Evolutionary conservation across 2,888 invertebrate genomes (phyloP).

Genomic region (Phaedon cochleariae): DNA sequence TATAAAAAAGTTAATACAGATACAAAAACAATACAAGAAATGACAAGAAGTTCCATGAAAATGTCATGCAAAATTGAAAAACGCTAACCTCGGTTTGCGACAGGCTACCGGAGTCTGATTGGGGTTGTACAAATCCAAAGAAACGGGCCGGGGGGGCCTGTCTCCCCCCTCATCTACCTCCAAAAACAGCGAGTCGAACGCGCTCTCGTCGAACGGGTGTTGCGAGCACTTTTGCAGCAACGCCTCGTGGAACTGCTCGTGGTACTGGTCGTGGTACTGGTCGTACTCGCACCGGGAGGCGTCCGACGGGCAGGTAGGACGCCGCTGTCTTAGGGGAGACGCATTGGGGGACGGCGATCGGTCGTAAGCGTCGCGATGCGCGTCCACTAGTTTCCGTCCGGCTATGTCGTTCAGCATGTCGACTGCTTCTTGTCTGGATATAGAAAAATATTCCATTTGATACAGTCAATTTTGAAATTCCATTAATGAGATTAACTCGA

Average conservation of each 20-base stretch:
- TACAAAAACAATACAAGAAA: too few species aligned
- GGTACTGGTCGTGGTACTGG: conserved; percentile 58
- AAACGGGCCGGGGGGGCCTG: conserved; percentile 66
- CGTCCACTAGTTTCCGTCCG: conserved; percentile 76
- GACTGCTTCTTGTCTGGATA: conserved; percentile 78
- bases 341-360: conserved; percentile 68
- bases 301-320: conserved; percentile 61
- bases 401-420: conserved; percentile 86
- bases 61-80: too few species aligned
- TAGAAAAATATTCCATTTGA: too few species aligned
- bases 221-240: conserved; percentile 55
- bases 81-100: conserved; percentile 75
- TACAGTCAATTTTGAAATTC: too few species aligned
- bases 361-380: conserved; percentile 59
- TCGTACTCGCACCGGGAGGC: conserved; percentile 60
- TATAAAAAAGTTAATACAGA: too few species aligned
- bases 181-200: conserved; percentile 59
- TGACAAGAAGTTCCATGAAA: too few species aligned
- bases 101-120: conserved; percentile 69
- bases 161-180: conserved; percentile 58
- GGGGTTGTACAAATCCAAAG: conserved; percentile 71
- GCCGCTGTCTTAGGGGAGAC: conserved; percentile 65
- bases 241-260: conserved; percentile 62
- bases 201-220: conserved; percentile 58
- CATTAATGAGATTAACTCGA: too few species aligned